phyloP scores from a whole-genome alignment of 2,888 invertebrate species.

The Drosophila acutilabella region DNA sequence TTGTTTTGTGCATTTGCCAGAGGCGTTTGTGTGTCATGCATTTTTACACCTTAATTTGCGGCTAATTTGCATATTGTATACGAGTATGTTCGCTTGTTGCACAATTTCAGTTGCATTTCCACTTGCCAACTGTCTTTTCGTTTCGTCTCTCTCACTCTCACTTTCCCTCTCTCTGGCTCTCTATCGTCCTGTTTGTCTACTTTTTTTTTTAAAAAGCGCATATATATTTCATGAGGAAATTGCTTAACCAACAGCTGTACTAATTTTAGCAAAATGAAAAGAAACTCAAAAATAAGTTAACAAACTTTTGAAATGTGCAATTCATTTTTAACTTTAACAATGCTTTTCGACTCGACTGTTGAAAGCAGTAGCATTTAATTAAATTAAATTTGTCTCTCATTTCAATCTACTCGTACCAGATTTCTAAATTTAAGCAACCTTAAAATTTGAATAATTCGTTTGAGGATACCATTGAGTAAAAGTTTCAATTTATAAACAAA shows the following conservation, averaged over 20 bases:
- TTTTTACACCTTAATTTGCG: slow-evolving; percentile 77
- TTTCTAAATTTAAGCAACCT: too few species aligned
- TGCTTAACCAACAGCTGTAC: slow-evolving; percentile 7
- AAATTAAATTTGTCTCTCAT: too few species aligned
- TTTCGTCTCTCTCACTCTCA: background rate
- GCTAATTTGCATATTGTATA: slow-evolving; percentile 74
- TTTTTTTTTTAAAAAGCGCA: background rate
- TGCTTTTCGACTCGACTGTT: background rate
- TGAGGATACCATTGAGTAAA: too few species aligned
- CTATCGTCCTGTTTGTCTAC: background rate
- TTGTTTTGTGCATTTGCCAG: slow-evolving; percentile 68
- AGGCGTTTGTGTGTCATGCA: slow-evolving; percentile 74
- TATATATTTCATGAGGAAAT: slow-evolving; percentile 13
- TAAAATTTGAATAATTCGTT: too few species aligned
- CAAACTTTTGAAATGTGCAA: background rate
- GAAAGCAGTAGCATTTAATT: background rate
- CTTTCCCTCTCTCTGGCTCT: background rate
- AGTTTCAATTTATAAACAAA: too few species aligned
- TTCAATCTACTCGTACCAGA: too few species aligned
- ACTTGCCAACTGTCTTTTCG: slow-evolving; percentile 15
- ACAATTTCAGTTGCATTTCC: slow-evolving; percentile 41
- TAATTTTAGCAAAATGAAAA: slow-evolving; percentile 11
- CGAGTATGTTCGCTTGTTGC: slow-evolving; percentile 55
- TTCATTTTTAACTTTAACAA: background rate
- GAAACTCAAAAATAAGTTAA: background rate